phyloP scores from a whole-genome alignment of 2,797 vertebrate genomes.

The Fistularia tabacaria region DNA sequence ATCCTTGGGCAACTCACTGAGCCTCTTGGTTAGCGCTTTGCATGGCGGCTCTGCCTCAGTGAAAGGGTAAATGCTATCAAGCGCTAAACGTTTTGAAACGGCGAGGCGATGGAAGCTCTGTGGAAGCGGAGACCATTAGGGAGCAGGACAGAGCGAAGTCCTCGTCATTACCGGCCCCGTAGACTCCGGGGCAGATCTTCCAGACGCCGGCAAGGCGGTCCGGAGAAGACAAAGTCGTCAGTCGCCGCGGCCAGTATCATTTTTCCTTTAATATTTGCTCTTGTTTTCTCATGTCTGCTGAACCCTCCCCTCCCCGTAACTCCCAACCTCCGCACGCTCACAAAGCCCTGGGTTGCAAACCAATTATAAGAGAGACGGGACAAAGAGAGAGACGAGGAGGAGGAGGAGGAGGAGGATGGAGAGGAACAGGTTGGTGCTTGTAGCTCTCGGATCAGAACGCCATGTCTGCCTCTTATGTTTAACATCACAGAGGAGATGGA shows the following conservation, averaged over 20 bases:
- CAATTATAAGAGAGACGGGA: conserved; percentile 19
- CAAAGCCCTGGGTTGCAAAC: conserved; percentile 30
- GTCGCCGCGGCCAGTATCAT: conserved; percentile 10
- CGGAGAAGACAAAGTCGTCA: too few species aligned
- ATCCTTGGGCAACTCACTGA: too few species aligned
- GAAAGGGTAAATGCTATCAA: too few species aligned
- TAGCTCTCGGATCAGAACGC: conserved; percentile 18
- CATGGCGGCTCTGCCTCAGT: too few species aligned
- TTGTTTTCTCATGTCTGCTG: conserved; percentile 25
- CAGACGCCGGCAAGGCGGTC: too few species aligned
- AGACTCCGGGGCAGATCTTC: too few species aligned
- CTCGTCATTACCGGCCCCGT: too few species aligned
- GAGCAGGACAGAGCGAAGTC: too few species aligned
- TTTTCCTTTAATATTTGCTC: conserved; percentile 11
- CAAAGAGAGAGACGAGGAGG: not conserved
- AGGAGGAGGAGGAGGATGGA: conserved; percentile 3
- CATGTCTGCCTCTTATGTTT: conserved; percentile 29
- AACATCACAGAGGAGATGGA: conserved; percentile 22
- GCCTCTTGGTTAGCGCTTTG: too few species aligned
- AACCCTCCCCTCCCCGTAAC: conserved; percentile 1
- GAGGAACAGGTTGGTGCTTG: conserved; percentile 2
- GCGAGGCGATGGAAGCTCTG: too few species aligned
- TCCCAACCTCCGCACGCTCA: not conserved
- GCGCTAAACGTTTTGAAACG: too few species aligned
- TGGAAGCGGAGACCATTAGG: too few species aligned